Conservation (phyloP, 2,888 invertebrate genomes). For the Meiosimyza decipiens region DNA sequence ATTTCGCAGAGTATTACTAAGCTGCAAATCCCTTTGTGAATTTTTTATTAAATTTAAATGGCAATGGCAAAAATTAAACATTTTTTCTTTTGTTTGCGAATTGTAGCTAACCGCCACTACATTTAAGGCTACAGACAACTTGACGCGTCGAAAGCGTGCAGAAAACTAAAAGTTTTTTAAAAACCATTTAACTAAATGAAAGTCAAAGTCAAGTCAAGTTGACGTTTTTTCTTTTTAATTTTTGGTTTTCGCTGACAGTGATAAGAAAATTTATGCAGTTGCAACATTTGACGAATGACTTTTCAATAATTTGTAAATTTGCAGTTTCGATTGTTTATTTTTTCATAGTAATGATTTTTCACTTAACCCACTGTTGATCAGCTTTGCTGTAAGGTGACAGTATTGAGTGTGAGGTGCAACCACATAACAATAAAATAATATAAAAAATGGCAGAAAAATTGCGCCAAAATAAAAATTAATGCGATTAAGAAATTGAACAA, state of each 20-base stretch:
- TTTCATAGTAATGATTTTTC: no score
- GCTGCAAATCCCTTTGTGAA: not conserved
- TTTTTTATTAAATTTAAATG: not conserved
- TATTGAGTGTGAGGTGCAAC: no score
- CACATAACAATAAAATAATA: no score
- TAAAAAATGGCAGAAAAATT: no score
- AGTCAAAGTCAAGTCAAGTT: not conserved
- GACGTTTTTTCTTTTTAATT: not conserved
- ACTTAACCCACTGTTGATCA: no score
- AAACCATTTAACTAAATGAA: not conserved
- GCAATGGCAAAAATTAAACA: slow-evolving; percentile 2
- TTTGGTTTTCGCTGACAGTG: not conserved
- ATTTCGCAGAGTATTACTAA: slow-evolving; percentile 4
- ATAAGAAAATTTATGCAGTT: slow-evolving; percentile 16
- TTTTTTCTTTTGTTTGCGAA: not conserved
- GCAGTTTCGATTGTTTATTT: no score
- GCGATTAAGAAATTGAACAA: no score
- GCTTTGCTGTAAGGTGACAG: no score
- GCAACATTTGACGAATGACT: not conserved
- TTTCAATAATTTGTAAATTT: no score
- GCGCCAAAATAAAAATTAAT: no score
- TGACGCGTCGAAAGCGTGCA: slow-evolving; percentile 5
- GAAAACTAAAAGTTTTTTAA: slow-evolving; percentile 4
- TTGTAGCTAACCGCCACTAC: not conserved
- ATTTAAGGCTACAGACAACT: no score